Evolutionary conservation across 2,888 invertebrate genomes (phyloP).

Genomic region (Hydrotaea cyrtoneurina): DNA sequence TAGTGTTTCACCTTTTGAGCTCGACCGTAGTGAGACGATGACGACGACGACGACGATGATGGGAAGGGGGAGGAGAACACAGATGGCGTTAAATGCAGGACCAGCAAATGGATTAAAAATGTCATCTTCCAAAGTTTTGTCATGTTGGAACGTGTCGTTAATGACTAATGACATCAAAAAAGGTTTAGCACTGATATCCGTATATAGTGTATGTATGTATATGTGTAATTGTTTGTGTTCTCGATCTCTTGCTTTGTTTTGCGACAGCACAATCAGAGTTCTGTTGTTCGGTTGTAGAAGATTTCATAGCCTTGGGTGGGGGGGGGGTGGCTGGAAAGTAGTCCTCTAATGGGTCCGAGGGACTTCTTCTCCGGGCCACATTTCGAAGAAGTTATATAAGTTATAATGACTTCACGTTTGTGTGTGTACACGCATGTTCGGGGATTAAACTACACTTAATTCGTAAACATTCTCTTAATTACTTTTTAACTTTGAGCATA

Average conservation of each 20-base stretch:
- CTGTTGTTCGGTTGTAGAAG: neutral
- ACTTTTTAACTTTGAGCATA: constrained; percentile 38
- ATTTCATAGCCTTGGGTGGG: constrained; percentile 1
- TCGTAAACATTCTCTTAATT: constrained; percentile 28
- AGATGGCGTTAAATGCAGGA: constrained; percentile 54
- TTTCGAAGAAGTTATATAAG: constrained; percentile 25
- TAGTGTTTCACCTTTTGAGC: constrained; percentile 56
- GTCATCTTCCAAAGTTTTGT: constrained; percentile 49
- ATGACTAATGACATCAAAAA: constrained; percentile 29
- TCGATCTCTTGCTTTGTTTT: neutral
- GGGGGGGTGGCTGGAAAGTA: no score
- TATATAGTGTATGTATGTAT: neutral
- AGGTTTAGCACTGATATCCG: constrained; percentile 39
- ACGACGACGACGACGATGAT: constrained; percentile 32
- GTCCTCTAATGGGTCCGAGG: constrained; percentile 27
- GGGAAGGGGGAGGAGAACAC: constrained; percentile 14
- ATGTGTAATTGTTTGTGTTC: neutral
- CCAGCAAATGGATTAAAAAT: constrained; percentile 56
- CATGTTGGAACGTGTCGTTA: constrained; percentile 46
- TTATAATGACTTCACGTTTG: constrained; percentile 26
- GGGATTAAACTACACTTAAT: constrained; percentile 25
- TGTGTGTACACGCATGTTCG: constrained; percentile 19
- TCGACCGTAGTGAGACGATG: constrained; percentile 52
- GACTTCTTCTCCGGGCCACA: constrained; percentile 20
- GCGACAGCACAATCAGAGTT: neutral